Evolutionary conservation across 2,888 invertebrate genomes (phyloP).

Genomic region (Campopleginae sp.): DNA sequence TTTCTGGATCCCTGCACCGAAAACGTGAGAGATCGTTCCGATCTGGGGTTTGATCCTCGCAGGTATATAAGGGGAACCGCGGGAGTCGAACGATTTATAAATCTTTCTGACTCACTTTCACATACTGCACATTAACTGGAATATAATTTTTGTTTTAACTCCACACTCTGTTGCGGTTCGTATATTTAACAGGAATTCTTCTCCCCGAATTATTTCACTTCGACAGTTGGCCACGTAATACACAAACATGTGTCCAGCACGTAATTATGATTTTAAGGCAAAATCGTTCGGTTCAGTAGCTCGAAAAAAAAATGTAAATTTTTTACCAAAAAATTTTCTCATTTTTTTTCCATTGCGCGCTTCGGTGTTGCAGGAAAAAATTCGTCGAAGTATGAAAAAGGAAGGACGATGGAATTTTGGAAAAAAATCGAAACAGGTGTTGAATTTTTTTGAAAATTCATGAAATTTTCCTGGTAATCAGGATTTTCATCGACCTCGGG

Average conservation of each 20-base stretch:
- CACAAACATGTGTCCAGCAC: background rate
- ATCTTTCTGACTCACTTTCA: conserved; percentile 62
- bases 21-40: conserved; percentile 53
- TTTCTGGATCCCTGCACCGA: conserved; percentile 50
- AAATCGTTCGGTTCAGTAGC: too few relatives aligned
- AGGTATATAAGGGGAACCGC: conserved; percentile 32
- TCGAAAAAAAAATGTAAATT: too few relatives aligned
- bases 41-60: conserved; percentile 68
- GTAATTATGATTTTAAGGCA: background rate
- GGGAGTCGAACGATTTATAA: conserved; percentile 72
- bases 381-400: too few relatives aligned
- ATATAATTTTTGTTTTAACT: conserved; percentile 76
- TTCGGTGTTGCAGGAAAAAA: too few relatives aligned
- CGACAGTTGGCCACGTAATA: conserved; percentile 1
- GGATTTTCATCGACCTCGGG: too few relatives aligned
- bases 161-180: conserved; percentile 74
- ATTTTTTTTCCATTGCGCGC: too few relatives aligned
- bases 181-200: conserved; percentile 73
- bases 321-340: too few relatives aligned
- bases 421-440: too few relatives aligned
- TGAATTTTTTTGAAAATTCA: too few relatives aligned
- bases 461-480: too few relatives aligned
- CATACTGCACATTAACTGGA: background rate
- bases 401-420: too few relatives aligned
- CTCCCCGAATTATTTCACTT: conserved; percentile 57